Conservation (phyloP, 2,113 vertebrate genomes). For the Semicossyphus pulcher region DNA sequence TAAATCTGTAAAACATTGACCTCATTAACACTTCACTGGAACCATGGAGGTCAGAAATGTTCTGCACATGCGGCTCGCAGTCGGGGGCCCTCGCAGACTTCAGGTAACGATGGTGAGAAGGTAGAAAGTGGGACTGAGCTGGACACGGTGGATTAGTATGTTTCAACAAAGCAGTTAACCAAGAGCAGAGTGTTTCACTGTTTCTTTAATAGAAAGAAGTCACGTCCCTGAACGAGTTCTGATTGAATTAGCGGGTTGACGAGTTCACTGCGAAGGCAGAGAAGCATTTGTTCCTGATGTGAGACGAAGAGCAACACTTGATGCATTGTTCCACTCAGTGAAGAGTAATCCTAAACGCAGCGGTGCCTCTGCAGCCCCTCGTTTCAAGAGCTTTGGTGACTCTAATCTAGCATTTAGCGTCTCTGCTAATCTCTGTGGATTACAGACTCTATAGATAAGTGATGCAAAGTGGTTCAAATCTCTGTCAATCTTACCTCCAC, state of each 20-base stretch:
- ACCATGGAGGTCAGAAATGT: too few relatives aligned
- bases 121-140: too few relatives aligned
- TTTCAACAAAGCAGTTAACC: too few relatives aligned
- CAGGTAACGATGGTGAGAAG: too few relatives aligned
- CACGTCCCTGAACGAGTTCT: not conserved
- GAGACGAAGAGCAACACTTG: slow-evolving; percentile 14
- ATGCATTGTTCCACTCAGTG: slow-evolving; percentile 39
- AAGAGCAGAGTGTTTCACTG: too few relatives aligned
- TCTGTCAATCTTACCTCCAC: slow-evolving; percentile 42
- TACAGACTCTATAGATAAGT: slow-evolving; percentile 56
- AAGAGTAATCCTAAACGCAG: slow-evolving; percentile 53
- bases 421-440: slow-evolving; percentile 72
- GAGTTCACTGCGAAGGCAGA: not conserved
- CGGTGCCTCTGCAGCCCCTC: slow-evolving; percentile 15
- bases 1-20: too few relatives aligned
- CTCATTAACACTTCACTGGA: too few relatives aligned
- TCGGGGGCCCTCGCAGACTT: too few relatives aligned
- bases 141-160: too few relatives aligned
- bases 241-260: not conserved
- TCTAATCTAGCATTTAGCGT: slow-evolving; percentile 72
- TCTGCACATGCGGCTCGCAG: too few relatives aligned
- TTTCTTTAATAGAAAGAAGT: too few relatives aligned
- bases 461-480: slow-evolving; percentile 68
- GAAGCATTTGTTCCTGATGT: not conserved
- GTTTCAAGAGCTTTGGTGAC: slow-evolving; percentile 38